Conservation (phyloP, 2,797 vertebrate genomes). For the Spinibarbus caldwelli region DNA sequence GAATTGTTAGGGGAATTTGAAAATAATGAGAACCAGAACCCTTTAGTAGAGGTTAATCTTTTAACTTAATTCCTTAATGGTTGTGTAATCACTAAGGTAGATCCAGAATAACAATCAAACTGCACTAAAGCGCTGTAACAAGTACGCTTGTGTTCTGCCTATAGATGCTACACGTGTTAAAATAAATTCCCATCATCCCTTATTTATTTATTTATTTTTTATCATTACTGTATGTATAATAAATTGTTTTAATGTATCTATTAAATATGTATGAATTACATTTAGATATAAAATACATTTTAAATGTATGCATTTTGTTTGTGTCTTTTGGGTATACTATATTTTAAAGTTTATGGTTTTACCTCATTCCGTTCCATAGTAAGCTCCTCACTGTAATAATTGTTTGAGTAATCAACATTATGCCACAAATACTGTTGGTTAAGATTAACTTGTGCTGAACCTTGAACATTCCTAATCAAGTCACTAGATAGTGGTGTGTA, state of each 20-base stretch:
- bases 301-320: neutral
- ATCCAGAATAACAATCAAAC: conserved; percentile 20
- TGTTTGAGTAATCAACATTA: neutral
- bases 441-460: neutral
- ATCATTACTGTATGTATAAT: neutral
- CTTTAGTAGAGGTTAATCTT: conserved; percentile 56
- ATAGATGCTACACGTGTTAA: neutral
- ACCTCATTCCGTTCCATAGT: neutral
- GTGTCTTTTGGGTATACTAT: neutral
- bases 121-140: neutral
- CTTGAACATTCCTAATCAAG: neutral
- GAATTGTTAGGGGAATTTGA: conserved; percentile 38
- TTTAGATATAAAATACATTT: neutral
- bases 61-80: conserved; percentile 52
- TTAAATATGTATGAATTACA: neutral
- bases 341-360: neutral
- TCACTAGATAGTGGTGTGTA: neutral
- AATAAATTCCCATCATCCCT: neutral
- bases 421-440: neutral
- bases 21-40: conserved; percentile 51
- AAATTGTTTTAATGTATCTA: neutral
- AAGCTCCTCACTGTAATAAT: neutral
- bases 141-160: neutral
- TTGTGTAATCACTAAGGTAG: conserved; percentile 38
- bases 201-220: too few relatives aligned